Evolutionary conservation across 2,888 invertebrate species (phyloP).

Genomic region (Eilema griseolum): DNA sequence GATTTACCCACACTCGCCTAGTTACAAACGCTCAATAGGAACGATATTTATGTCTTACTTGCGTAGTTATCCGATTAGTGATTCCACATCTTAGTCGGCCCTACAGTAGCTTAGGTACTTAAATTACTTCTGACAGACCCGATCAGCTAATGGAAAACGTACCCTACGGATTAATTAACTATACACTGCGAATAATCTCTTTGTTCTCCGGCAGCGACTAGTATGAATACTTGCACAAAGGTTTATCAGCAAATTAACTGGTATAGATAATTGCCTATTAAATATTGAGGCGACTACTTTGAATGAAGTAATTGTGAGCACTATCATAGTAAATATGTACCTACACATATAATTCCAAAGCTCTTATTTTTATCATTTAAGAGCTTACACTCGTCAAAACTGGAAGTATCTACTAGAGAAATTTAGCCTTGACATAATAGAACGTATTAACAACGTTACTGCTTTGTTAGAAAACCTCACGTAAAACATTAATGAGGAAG

Average conservation of each 20-base stretch:
- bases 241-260: constrained; percentile 53
- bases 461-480: constrained; percentile 58
- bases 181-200: constrained; percentile 65
- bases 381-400: not conserved
- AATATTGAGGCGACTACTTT: constrained; percentile 36
- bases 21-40: constrained; percentile 38
- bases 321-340: not conserved
- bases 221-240: constrained; percentile 48
- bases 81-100: constrained; percentile 49
- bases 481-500: constrained; percentile 72
- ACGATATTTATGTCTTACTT: constrained; percentile 56
- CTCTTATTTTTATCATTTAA: not conserved
- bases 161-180: constrained; percentile 72
- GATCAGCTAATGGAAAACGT: constrained; percentile 66
- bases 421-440: constrained; percentile 17
- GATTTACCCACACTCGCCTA: constrained; percentile 58
- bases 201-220: constrained; percentile 54
- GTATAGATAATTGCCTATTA: constrained; percentile 53
- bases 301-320: constrained; percentile 8
- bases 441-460: constrained; percentile 39
- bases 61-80: constrained; percentile 46
- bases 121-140: constrained; percentile 44
- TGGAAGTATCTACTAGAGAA: not conserved
- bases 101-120: constrained; percentile 39
- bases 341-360: not conserved